Conservation (phyloP, 2,888 invertebrate genomes). For the Drosophila emarginata region DNA sequence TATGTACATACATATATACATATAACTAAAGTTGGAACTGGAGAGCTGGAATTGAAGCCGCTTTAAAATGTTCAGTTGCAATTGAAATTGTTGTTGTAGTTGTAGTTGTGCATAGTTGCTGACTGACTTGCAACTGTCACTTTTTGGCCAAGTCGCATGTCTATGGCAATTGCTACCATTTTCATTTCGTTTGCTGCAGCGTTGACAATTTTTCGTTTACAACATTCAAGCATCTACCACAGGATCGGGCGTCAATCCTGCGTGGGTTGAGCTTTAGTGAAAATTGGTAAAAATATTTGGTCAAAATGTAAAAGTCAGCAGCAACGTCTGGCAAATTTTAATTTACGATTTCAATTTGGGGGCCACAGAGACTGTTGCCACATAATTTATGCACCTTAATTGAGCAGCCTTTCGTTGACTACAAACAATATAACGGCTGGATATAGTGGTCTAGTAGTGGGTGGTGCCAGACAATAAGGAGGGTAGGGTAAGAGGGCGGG, state of each 20-base stretch:
- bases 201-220: conserved; percentile 61
- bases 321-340: conserved; percentile 70
- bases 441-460: conserved; percentile 4
- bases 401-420: conserved; percentile 55
- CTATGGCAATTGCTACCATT: conserved; percentile 73
- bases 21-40: conserved; percentile 3
- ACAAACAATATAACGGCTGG: conserved; percentile 41
- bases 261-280: conserved; percentile 76
- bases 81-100: neutral
- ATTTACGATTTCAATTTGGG: conserved; percentile 79
- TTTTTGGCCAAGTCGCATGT: conserved; percentile 73
- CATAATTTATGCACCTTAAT: conserved; percentile 79
- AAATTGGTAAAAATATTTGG: conserved; percentile 78
- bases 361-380: conserved; percentile 52
- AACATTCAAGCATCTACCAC: conserved; percentile 55
- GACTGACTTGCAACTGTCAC: conserved; percentile 76
- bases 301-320: conserved; percentile 78
- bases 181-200: conserved; percentile 70
- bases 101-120: conserved; percentile 29
- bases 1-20: too few species aligned
- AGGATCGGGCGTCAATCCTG: conserved; percentile 61
- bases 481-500: too few species aligned
- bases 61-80: conserved; percentile 34
- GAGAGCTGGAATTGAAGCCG: neutral
- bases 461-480: too few species aligned